Evolutionary conservation across 1,140 invertebrate genomes (phyloP).

Genomic region (Liolophura sinensis): DNA sequence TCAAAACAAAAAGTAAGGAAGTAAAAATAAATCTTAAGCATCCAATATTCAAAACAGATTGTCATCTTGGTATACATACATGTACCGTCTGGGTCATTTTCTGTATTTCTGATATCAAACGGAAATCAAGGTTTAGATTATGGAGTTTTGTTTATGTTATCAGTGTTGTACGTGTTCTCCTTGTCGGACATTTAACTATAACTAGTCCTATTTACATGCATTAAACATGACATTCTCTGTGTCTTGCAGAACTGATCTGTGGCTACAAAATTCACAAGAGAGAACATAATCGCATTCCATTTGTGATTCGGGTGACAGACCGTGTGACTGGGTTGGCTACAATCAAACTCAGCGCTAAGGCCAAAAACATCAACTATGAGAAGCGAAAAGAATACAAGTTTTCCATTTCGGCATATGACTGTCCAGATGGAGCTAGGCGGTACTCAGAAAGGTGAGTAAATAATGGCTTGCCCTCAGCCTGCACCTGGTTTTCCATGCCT

Average conservation of each 20-base stretch:
- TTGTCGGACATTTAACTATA: no score
- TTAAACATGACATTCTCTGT: slow-evolving; percentile 8
- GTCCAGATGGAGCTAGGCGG: slow-evolving; percentile 77
- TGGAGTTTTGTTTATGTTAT: no score
- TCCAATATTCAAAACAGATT: no score
- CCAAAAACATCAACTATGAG: slow-evolving; percentile 86
- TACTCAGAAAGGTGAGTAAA: slow-evolving; percentile 40
- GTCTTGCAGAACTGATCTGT: slow-evolving; percentile 74
- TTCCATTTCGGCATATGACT: slow-evolving; percentile 89
- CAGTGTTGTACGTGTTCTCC: no score
- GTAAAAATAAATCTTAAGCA: no score
- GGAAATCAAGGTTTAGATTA: no score
- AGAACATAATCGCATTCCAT: slow-evolving; percentile 79
- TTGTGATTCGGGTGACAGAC: slow-evolving; percentile 70
- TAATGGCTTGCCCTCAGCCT: neutral
- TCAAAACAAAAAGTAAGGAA: no score
- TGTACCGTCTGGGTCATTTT: no score
- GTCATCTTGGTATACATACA: no score
- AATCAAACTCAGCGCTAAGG: slow-evolving; percentile 63
- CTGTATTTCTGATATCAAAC: no score
- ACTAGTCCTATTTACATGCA: no score
- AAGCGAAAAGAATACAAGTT: slow-evolving; percentile 94
- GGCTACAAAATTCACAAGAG: slow-evolving; percentile 92
- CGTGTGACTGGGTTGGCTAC: slow-evolving; percentile 62
- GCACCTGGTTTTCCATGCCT: no score